Base-by-base conservation (phyloP, 2,888 invertebrate species). In the Coelinius sp. region DNA sequence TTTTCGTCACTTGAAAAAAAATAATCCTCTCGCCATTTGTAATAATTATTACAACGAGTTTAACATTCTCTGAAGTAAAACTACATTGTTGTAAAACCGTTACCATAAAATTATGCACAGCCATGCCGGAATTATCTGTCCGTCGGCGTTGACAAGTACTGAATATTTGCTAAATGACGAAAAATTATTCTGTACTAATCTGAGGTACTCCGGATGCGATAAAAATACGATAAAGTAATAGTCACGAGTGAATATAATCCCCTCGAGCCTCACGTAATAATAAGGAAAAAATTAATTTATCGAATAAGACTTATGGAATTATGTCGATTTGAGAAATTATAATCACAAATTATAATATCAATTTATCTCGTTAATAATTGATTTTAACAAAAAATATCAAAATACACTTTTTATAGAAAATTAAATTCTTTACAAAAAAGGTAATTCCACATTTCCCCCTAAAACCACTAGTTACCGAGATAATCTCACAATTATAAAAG, bases 81-180 rank as follows among this genome's bases (percentile, higher is more conserved):
- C 46, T 6, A 49, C 46, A 49, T 49, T 49, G 46, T 20, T 49
- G 17, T 49, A 49, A 49, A 49, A 14, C 46, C 17, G 46, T 49
- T 49, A 17, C 14, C n/a, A 14, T 49, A 49, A 49, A 49, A 14
- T 49, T 49, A 49, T 49, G 46, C 46, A 49, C 17, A 49, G 20
- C 20, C 46, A 49, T 49, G 46, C 20, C 41, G 46, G 46, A 49
- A 49, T 49, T 49, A 49, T 49, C 46, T 49, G 46, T 49, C 59
- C 35, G 59, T 59, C 59, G 59, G 17, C 59, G 59, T 59, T 59
- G 35, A 59, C 59, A 59, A 59, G 59, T 59, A 59, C 59, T 31
- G 59, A 59, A 31, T 31, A 59, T 59, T 59, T 59, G 20, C 17
- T 59, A 59, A 31, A 20, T 20, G 20, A 59, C 31, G n/a, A n/a